phyloP scores from a whole-genome alignment of 2,888 invertebrate genomes.

The Amphipyra berbera region DNA sequence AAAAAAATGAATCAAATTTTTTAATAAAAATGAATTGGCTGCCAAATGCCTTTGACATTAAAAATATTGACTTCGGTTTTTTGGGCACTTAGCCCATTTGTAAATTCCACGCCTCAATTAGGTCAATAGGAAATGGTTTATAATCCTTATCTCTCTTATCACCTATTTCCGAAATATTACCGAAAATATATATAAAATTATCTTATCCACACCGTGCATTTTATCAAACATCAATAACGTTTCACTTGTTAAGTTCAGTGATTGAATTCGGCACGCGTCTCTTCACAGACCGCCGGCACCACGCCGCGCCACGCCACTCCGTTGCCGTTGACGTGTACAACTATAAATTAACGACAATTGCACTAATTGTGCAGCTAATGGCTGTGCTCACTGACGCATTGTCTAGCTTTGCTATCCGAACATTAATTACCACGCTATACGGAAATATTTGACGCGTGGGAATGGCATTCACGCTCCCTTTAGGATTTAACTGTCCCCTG shows the following conservation, averaged over 20 bases:
- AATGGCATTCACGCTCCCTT: constrained; percentile 68
- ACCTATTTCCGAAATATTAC: constrained; percentile 26
- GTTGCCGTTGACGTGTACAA: constrained; percentile 72
- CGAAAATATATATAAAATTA: constrained; percentile 17
- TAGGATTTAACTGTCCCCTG: constrained; percentile 50
- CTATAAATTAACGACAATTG: constrained; percentile 88
- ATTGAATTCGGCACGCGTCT: constrained; percentile 42
- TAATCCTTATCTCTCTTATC: constrained; percentile 29
- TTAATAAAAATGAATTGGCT: too few relatives aligned
- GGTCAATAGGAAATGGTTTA: constrained; percentile 41
- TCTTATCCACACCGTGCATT: constrained; percentile 36
- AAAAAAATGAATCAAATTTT: too few relatives aligned
- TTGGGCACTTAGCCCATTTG: too few relatives aligned
- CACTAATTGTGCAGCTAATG: constrained; percentile 88
- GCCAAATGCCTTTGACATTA: too few relatives aligned
- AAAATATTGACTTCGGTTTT: too few relatives aligned
- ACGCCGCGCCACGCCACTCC: constrained; percentile 36
- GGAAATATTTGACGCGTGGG: constrained; percentile 79
- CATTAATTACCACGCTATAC: constrained; percentile 77
- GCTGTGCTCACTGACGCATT: constrained; percentile 81
- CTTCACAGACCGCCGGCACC: constrained; percentile 14
- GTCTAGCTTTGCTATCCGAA: constrained; percentile 79
- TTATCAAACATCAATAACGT: constrained; percentile 36
- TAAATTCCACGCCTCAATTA: constrained; percentile 15
- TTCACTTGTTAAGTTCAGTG: constrained; percentile 35